Base-by-base conservation (phyloP, 2,797 vertebrate species). In the Psittacula echo region DNA sequence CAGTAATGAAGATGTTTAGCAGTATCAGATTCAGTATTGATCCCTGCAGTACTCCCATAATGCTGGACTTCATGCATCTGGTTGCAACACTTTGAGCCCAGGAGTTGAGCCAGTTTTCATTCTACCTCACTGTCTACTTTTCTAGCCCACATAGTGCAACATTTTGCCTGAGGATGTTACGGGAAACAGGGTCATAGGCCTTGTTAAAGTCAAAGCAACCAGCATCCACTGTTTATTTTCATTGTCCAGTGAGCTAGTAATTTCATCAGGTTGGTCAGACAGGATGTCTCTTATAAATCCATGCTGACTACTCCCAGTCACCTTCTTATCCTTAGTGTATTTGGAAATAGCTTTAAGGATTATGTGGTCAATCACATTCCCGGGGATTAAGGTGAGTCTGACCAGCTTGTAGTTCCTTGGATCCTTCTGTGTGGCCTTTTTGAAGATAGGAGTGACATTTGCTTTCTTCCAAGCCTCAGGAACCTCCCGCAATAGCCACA, bases 261-360 rank as follows among this genome's bases (percentile, higher is more conserved):
- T 27, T 94, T 95, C 80, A 48, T 91, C 30, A 56, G 14, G 16
- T 94, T 61, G 77, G 45, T 89, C 50, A 87, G 72, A 42, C 75
- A 85, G 67, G 71, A 75, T 79, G 60, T 89, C 45, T 84, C 27
- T 92, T 51, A 37, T 75, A 91, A 95, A 86, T 85, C 51, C 26
- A 7, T 84, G 17, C 14, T 81, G 64, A 81, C 50, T 88, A 34
- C 50, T 93, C 76, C 71, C 53, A 93, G 50, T 87, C 58, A 78
- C 71, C 44, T 91, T 90, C 48, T 87, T 85, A 73, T 66, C 51
- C 56, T 78, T 89, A 47, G 62, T 70, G 41, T 39, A 44, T 89
- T 93, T 93, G 84, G 74, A 62, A 90, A 85, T 47, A 23, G 32
- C 44, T 94, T 91, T 54, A 67, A 91, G 60, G 64, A 82, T 91